Percentiles rank a stretch among this genome's conserved stretches.
These are phyloP conservation scores for Drosophila ohnishii DNA, from an alignment of 1,140 invertebrate species.

Conservation along the genomic window DNA sequence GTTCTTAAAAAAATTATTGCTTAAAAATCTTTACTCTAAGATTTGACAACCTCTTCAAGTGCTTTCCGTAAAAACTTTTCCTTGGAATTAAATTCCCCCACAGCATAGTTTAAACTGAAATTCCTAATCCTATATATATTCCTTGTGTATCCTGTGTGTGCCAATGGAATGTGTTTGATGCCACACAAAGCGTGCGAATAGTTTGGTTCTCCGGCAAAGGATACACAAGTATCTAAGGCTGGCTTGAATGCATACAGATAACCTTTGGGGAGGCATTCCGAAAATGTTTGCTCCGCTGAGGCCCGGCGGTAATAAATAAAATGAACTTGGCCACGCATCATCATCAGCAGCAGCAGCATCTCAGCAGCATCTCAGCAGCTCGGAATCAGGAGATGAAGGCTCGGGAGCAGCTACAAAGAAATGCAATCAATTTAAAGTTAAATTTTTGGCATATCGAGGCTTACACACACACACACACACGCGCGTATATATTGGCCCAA, in stretches of 20 bases:
- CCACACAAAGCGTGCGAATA: conserved; percentile 75
- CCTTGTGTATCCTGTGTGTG: neutral
- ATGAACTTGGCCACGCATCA: conserved; percentile 56
- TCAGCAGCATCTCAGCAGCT: neutral
- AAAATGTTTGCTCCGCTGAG: conserved; percentile 60
- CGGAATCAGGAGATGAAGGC: conserved; percentile 23
- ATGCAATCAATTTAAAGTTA: conserved; percentile 66
- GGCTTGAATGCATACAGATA: conserved; percentile 7
- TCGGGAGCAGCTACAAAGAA: conserved; percentile 55
- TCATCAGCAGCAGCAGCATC: conserved; percentile 35
- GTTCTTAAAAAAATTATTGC: neutral
- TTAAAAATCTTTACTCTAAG: neutral
- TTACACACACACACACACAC: conserved; percentile 37
- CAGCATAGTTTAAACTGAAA: conserved; percentile 6
- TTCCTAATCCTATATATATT: neutral
- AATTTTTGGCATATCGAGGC: conserved; percentile 63
- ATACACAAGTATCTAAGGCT: conserved; percentile 6
- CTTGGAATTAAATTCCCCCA: neutral
- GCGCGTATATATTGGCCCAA: conserved; percentile 38
- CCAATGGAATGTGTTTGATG: conserved; percentile 69
- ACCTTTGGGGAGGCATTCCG: conserved; percentile 55
- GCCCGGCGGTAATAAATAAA: conserved; percentile 71
- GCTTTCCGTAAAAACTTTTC: neutral
- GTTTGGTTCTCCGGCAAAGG: conserved; percentile 39
- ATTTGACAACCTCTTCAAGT: neutral